These are phyloP conservation scores for Melanerpes aurifrons DNA, from an alignment of 2,113 vertebrate genomes.

Conservation along the genomic window DNA sequence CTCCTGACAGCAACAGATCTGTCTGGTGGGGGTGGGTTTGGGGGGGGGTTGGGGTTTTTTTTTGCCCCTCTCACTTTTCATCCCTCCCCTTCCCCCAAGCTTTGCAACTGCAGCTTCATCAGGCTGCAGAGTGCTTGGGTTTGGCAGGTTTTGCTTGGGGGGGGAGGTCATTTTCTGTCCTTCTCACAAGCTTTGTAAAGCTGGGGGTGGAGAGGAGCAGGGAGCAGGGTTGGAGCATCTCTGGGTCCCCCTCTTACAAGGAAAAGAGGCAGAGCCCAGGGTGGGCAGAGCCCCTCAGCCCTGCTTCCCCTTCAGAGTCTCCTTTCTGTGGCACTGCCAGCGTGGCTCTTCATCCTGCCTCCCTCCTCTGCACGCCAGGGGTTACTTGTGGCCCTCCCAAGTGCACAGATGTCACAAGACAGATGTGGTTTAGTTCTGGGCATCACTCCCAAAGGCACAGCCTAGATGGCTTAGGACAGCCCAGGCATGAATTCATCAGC, in stretches of 20 bases:
- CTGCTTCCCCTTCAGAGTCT: neutral
- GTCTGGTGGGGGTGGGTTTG: too few species aligned
- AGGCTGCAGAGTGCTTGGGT: rapidly evolving
- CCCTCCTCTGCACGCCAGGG: neutral
- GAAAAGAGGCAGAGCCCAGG: neutral
- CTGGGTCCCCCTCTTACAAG: too few species aligned
- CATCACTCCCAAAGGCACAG: neutral
- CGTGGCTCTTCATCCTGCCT: neutral
- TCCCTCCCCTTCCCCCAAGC: neutral
- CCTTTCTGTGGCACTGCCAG: neutral
- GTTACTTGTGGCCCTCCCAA: neutral
- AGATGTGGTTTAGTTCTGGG: neutral
- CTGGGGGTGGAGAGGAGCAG: neutral
- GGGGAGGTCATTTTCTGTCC: rapidly evolving
- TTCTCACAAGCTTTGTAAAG: neutral
- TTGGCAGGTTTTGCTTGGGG: neutral
- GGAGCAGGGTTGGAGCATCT: neutral
- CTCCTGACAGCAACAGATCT: neutral
- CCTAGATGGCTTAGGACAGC: neutral
- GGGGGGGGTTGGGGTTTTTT: too few species aligned
- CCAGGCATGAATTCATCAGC: neutral
- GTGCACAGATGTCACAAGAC: neutral
- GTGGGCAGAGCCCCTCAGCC: neutral
- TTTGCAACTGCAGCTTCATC: neutral
- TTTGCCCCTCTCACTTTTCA: neutral